Evolutionary conservation across 2,113 vertebrate species (phyloP).

Genomic region (Melanerpes formicivorus): DNA sequence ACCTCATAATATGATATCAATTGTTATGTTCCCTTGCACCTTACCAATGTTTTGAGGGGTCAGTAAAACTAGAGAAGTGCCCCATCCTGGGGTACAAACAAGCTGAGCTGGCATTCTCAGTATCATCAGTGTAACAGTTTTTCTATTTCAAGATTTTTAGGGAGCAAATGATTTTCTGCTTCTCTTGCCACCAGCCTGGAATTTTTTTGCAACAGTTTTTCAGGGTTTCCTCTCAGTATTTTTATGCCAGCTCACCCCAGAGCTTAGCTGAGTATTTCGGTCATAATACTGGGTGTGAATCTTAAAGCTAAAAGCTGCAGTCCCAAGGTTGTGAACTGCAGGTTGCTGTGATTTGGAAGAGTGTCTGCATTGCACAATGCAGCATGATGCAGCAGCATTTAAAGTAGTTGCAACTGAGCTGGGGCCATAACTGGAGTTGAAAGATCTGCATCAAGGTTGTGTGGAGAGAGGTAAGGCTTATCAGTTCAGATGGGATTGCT

Average conservation of each 20-base stretch:
- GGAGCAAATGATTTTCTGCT: background rate
- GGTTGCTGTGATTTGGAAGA: background rate
- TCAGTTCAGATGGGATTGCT: background rate
- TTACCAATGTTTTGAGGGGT: background rate
- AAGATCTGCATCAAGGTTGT: background rate
- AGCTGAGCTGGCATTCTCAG: background rate
- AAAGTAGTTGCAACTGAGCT: background rate
- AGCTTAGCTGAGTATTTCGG: background rate
- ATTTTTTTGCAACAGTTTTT: background rate
- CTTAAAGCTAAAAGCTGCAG: background rate
- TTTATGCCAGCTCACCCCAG: background rate
- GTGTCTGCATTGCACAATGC: conserved; percentile 40
- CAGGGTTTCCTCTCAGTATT: background rate
- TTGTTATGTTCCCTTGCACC: background rate
- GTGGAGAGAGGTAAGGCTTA: background rate
- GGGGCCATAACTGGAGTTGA: background rate
- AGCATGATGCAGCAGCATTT: conserved; percentile 30
- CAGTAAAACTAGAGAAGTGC: background rate
- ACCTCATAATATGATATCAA: background rate
- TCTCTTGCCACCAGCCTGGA: background rate
- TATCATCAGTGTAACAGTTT: background rate
- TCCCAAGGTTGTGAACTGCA: background rate
- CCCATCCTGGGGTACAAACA: background rate
- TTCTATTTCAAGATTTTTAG: background rate
- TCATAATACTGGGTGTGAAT: background rate